Percentiles rank a stretch among this genome's conserved stretches.
These are phyloP conservation scores for Argyra leucocephala DNA, from an alignment of 2,888 invertebrate genomes.

Conservation along the genomic window DNA sequence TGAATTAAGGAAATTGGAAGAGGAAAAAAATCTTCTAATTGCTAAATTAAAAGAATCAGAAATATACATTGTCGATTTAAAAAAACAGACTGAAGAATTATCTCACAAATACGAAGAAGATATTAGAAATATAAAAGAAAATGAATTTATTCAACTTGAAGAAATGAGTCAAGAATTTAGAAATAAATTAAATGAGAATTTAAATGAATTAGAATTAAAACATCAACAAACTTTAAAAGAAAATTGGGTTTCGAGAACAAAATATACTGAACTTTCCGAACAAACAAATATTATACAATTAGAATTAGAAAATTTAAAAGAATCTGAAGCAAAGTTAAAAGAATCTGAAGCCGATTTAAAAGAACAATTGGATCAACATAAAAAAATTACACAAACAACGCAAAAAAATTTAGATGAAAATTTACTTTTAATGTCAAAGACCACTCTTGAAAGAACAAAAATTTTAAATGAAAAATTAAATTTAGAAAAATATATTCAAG, in stretches of 20 bases:
- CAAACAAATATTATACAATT: conserved; percentile 40
- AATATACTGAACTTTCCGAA: conserved; percentile 47
- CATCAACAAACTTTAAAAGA: conserved; percentile 47
- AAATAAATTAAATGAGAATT: conserved; percentile 26
- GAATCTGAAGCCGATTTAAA: conserved; percentile 44
- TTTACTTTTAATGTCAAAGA: conserved; percentile 63
- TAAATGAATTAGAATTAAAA: conserved; percentile 30
- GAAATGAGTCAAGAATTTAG: conserved; percentile 28
- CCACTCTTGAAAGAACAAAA: conserved; percentile 62
- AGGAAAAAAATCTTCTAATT: conserved; percentile 37
- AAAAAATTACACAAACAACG: conserved; percentile 50
- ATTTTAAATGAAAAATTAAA: conserved; percentile 59
- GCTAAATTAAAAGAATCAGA: conserved; percentile 34
- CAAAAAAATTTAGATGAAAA: conserved; percentile 61
- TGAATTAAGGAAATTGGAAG: conserved; percentile 37
- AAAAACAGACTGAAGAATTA: conserved; percentile 32
- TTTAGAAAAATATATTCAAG: conserved; percentile 47
- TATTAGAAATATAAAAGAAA: conserved; percentile 29
- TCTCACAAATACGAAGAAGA: conserved; percentile 31
- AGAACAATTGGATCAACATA: conserved; percentile 35
- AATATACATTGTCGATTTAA: conserved; percentile 32
- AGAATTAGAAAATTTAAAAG: conserved; percentile 43
- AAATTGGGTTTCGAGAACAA: conserved; percentile 49
- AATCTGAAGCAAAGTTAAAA: conserved; percentile 41
- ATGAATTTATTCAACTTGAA: conserved; percentile 30